phyloP scores from a whole-genome alignment of 2,888 invertebrate genomes.

The Troilus luridus region DNA sequence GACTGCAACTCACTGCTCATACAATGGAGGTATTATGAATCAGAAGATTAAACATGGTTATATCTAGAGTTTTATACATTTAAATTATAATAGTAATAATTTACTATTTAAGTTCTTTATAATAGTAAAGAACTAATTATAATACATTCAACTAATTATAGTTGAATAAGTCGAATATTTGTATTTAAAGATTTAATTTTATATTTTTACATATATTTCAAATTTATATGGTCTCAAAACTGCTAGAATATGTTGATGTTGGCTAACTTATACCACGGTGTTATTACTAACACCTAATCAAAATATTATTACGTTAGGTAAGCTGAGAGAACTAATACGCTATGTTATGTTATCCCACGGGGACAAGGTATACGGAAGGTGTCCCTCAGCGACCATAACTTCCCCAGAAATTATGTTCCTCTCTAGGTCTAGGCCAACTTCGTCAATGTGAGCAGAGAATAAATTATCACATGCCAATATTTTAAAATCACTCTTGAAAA shows the following conservation, averaged over 20 bases:
- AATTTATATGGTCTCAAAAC: not conserved
- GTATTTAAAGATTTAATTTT: too few species aligned
- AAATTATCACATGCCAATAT: not conserved
- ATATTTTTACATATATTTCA: too few species aligned
- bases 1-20: not conserved
- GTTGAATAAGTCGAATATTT: too few species aligned
- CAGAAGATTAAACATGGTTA: too few species aligned
- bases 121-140: too few species aligned
- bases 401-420: not conserved
- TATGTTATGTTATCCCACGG: not conserved
- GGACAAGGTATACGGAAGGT: not conserved
- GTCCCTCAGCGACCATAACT: conserved; percentile 2
- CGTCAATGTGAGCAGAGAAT: not conserved
- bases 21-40: too few species aligned
- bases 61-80: too few species aligned
- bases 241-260: not conserved
- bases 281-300: not conserved
- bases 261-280: not conserved
- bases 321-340: not conserved
- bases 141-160: too few species aligned
- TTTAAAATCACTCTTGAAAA: not conserved
- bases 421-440: not conserved
- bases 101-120: too few species aligned
- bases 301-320: not conserved
- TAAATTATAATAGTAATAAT: too few species aligned